Evolutionary conservation across 37 sponge, comb jelly and placozoan genomes (phyloP).

Genomic region (Tethya wilhelma): DNA sequence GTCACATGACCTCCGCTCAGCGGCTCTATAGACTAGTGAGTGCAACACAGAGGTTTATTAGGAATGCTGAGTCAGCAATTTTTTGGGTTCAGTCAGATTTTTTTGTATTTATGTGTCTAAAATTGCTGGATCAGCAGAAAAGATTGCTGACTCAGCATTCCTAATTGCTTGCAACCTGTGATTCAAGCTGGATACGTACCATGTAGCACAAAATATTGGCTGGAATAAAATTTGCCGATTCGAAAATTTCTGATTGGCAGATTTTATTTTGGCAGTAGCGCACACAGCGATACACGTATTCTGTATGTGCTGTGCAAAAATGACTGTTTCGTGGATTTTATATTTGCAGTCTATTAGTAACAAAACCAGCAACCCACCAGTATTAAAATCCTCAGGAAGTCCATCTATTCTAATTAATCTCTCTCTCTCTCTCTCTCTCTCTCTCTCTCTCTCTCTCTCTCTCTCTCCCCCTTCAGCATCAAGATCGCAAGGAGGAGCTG

Average conservation of each 20-base stretch:
- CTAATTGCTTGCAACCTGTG: no score
- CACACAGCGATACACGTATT: background rate
- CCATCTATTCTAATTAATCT: background rate
- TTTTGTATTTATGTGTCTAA: no score
- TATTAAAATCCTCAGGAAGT: background rate
- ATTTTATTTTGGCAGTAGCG: no score
- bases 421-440: slow-evolving; percentile 2
- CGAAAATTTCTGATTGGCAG: no score
- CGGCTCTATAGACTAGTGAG: slow-evolving; percentile 44
- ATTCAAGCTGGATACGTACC: no score
- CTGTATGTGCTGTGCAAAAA: background rate
- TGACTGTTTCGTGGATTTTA: background rate
- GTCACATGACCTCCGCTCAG: background rate
- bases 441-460: background rate
- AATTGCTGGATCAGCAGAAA: no score
- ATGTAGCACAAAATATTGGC: no score
- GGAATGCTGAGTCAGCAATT: no score
- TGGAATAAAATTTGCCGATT: no score
- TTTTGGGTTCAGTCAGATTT: no score
- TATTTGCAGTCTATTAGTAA: background rate
- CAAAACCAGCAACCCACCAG: background rate
- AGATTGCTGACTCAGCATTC: no score
- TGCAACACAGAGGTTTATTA: no score
- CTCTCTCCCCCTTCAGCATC: background rate
- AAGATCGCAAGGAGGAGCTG: slow-evolving; percentile 8